Conservation (phyloP, 2,113 vertebrate species). For the Leiothrix lutea region DNA sequence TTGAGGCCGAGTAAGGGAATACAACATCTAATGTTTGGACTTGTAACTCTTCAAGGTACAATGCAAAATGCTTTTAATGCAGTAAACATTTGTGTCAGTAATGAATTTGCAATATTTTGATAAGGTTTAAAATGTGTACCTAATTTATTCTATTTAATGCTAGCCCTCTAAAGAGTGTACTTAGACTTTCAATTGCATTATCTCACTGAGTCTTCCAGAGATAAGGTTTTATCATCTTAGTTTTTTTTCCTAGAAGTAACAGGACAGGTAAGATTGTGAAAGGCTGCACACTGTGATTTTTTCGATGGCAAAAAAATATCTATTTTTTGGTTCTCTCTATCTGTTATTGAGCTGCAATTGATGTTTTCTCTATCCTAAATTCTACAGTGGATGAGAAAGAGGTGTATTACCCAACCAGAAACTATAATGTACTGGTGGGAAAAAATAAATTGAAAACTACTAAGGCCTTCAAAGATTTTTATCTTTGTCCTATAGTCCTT, state of each 20-base stretch:
- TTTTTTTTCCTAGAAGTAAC: background rate
- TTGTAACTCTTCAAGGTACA: background rate
- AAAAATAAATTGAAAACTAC: background rate
- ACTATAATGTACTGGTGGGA: background rate
- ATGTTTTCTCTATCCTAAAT: background rate
- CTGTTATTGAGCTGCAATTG: background rate
- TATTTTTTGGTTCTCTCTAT: background rate
- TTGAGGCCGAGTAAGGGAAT: background rate
- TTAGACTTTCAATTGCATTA: background rate
- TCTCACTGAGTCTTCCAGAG: background rate
- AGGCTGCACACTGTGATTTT: background rate
- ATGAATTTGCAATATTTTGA: background rate
- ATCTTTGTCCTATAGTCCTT: background rate
- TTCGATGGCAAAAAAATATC: background rate
- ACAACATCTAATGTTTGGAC: background rate
- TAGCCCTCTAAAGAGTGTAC: background rate
- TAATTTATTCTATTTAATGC: background rate
- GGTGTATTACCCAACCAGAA: background rate
- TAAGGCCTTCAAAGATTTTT: background rate
- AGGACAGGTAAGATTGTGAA: background rate
- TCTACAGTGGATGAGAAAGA: background rate
- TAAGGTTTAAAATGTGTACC: background rate
- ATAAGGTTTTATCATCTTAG: background rate
- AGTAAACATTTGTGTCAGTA: background rate
- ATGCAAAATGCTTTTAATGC: background rate